These are phyloP conservation scores for Eulithis testata DNA, from an alignment of 2,888 invertebrate genomes.

Conservation along the genomic window DNA sequence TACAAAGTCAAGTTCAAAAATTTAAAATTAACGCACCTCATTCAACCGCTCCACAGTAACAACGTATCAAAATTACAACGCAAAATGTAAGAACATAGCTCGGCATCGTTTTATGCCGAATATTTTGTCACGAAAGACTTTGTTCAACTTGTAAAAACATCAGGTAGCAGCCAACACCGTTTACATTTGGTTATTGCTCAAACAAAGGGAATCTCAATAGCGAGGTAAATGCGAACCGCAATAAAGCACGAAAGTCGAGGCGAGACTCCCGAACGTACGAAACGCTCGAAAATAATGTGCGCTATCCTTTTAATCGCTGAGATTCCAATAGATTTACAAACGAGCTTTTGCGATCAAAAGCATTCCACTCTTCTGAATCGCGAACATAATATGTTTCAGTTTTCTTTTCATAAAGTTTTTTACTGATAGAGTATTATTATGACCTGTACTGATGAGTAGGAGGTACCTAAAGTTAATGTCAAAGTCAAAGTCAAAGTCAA, in stretches of 20 bases:
- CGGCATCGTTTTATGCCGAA: background rate
- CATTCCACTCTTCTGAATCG: background rate
- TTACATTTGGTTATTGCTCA: constrained; percentile 27
- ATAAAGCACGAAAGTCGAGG: constrained; percentile 12
- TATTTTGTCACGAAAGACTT: background rate
- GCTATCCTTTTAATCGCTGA: constrained; percentile 7
- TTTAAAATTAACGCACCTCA: too few relatives aligned
- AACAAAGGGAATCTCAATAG: constrained; percentile 19
- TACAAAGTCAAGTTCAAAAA: too few relatives aligned
- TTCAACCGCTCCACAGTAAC: too few relatives aligned
- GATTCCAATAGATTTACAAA: constrained; percentile 5
- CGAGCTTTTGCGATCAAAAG: constrained; percentile 7
- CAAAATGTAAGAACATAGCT: too few relatives aligned
- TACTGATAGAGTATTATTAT: too few relatives aligned
- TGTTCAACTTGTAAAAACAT: constrained; percentile 15
- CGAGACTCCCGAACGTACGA: background rate
- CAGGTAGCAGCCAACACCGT: constrained; percentile 8
- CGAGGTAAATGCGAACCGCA: constrained; percentile 7
- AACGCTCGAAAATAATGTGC: too few relatives aligned
- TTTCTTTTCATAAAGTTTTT: too few relatives aligned
- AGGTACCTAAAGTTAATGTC: too few relatives aligned
- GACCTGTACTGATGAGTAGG: too few relatives aligned
- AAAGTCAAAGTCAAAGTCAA: too few relatives aligned
- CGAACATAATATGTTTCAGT: background rate
- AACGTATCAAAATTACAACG: too few relatives aligned